Evolutionary conservation across 2,113 vertebrate species (phyloP).

Genomic region (Sander vitreus): DNA sequence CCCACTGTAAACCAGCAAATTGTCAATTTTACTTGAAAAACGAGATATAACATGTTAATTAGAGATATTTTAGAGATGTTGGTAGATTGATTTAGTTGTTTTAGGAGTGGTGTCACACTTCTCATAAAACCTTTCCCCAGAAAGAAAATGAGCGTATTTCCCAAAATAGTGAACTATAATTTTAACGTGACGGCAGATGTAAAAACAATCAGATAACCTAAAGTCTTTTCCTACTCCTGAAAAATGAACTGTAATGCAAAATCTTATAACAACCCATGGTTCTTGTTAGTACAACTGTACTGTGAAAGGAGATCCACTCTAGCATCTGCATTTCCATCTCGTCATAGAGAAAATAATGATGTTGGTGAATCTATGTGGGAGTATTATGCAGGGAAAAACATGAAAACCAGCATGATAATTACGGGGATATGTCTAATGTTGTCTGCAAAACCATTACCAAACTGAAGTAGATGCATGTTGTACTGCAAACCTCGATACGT

Average conservation of each 20-base stretch:
- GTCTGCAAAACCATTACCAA: conserved; percentile 13
- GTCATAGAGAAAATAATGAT: conserved; percentile 37
- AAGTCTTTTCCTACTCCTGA: background rate
- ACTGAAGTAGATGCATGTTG: background rate
- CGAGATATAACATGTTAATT: background rate
- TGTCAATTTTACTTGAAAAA: background rate
- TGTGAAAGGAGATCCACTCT: background rate
- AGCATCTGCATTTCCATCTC: background rate
- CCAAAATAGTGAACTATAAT: background rate
- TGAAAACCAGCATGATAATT: conserved; percentile 22
- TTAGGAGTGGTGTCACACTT: background rate
- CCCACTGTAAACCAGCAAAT: background rate
- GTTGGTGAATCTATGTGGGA: conserved; percentile 19
- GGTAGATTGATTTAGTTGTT: background rate
- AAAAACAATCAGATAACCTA: background rate
- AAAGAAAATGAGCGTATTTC: background rate
- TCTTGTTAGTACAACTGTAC: background rate
- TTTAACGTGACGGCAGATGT: background rate
- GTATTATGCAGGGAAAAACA: conserved; percentile 18
- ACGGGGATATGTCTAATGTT: background rate
- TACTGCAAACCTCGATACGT: background rate
- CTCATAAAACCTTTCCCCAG: background rate
- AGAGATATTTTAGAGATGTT: background rate
- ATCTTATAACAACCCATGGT: background rate
- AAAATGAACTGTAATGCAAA: background rate